These are phyloP conservation scores for Copsychus sechellarum DNA, from an alignment of 2,113 vertebrate species.

Conservation along the genomic window DNA sequence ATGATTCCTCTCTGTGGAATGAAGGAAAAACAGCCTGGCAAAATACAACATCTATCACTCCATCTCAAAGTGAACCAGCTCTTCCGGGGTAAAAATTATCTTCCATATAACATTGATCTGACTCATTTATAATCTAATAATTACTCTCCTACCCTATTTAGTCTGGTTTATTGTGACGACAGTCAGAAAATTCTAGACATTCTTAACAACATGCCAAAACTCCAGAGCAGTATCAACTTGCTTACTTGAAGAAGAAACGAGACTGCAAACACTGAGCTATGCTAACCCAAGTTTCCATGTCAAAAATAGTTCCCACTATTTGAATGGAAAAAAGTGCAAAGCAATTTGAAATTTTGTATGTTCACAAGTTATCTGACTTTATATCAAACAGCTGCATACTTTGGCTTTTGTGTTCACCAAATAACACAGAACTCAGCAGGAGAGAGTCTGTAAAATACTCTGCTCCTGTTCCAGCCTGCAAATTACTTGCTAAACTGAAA, in stretches of 20 bases:
- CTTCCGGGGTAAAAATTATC: not conserved
- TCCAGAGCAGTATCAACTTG: not conserved
- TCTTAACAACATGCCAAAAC: not conserved
- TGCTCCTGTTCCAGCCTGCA: not conserved
- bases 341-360: not conserved
- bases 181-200: not conserved
- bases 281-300: not conserved
- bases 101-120: not conserved
- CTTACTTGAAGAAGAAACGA: not conserved
- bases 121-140: not conserved
- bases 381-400: not conserved
- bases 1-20: not conserved
- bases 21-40: not conserved
- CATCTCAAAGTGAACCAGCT: not conserved
- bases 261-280: not conserved
- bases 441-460: not conserved
- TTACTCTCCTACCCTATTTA: not conserved
- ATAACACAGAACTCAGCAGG: not conserved
- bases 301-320: not conserved
- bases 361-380: not conserved
- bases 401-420: not conserved
- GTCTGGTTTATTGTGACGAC: not conserved
- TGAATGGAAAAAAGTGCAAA: not conserved
- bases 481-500: not conserved
- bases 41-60: not conserved